phyloP scores from a whole-genome alignment of 2,888 invertebrate species.

The Andrena hattorfiana region DNA sequence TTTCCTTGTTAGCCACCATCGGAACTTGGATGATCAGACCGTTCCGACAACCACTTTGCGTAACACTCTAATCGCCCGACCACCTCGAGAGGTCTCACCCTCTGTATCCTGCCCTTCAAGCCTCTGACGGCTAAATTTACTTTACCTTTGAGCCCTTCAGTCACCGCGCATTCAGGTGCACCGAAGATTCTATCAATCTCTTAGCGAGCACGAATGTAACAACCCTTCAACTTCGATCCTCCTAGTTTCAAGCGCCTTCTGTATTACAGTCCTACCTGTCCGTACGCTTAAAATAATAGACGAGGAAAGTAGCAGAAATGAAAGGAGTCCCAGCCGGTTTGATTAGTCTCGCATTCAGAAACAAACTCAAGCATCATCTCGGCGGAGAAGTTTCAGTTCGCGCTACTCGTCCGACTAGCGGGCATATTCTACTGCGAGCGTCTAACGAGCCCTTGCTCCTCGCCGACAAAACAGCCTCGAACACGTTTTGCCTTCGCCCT shows the following conservation, averaged over 20 bases:
- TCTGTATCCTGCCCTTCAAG: neutral
- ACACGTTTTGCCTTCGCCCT: neutral
- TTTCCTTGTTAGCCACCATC: too few species aligned
- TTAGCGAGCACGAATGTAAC: too few species aligned
- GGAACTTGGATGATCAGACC: neutral
- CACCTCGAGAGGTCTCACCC: neutral
- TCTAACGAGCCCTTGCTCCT: conserved; percentile 37
- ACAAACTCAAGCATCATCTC: conserved; percentile 20
- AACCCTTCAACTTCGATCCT: too few species aligned
- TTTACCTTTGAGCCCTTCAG: neutral
- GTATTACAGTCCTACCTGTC: too few species aligned
- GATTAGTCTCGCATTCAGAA: conserved; percentile 40
- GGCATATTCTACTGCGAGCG: conserved; percentile 32
- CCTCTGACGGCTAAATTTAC: conserved; percentile 1
- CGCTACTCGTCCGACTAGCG: conserved; percentile 47
- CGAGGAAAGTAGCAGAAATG: neutral
- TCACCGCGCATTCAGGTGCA: neutral
- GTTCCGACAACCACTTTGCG: neutral
- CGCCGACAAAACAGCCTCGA: conserved; percentile 15
- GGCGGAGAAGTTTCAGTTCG: conserved; percentile 18
- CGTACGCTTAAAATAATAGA: neutral
- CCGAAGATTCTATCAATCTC: neutral
- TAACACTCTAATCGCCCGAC: neutral
- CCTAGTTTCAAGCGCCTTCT: too few species aligned
- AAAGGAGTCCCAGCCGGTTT: conserved; percentile 10